Conservation (phyloP, 1,140 invertebrate genomes). For the Eupristina koningsbergeri region DNA sequence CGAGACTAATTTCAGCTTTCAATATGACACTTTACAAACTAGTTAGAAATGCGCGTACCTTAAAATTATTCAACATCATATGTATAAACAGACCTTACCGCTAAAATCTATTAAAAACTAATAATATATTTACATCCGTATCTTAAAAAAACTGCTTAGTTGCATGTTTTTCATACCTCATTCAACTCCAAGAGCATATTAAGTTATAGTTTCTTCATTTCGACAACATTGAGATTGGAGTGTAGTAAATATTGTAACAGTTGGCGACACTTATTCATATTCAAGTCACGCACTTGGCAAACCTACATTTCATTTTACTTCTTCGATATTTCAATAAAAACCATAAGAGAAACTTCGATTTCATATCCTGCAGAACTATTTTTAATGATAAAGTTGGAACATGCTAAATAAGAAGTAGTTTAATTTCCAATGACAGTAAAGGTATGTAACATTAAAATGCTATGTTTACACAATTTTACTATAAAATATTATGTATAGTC, state of each 20-base stretch:
- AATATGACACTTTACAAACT: slow-evolving; percentile 38
- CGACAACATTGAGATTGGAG: slow-evolving; percentile 32
- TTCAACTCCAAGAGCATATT: neutral
- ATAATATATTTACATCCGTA: neutral
- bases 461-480: neutral
- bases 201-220: slow-evolving; percentile 36
- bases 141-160: neutral
- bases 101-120: neutral
- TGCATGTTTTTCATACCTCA: neutral
- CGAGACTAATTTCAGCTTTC: slow-evolving; percentile 47
- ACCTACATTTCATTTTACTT: slow-evolving; percentile 67
- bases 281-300: slow-evolving; percentile 64
- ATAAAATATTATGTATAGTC: neutral
- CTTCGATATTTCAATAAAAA: slow-evolving; percentile 65
- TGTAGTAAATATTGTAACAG: slow-evolving; percentile 69
- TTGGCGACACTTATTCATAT: slow-evolving; percentile 64
- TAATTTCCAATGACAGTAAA: neutral
- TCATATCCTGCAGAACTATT: neutral
- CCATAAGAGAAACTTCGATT: slow-evolving; percentile 57
- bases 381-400: neutral
- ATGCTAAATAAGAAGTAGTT: neutral
- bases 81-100: neutral
- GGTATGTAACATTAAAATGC: neutral
- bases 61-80: slow-evolving; percentile 30
- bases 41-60: slow-evolving; percentile 24